These are phyloP conservation scores for Anagrus nilaparvatae DNA, from an alignment of 1,140 invertebrate genomes.

Conservation along the genomic window DNA sequence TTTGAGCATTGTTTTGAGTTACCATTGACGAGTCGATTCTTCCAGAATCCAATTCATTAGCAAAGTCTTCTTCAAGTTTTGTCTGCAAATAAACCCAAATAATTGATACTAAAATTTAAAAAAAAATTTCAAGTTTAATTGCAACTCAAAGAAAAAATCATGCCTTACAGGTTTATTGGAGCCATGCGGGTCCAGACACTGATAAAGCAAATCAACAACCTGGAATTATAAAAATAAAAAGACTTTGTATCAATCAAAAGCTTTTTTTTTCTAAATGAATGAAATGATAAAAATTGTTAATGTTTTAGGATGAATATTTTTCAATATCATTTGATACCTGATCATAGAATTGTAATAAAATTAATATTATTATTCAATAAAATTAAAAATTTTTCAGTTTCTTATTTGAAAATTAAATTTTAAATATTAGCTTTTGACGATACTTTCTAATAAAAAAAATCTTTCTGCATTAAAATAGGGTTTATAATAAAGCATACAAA, in stretches of 20 bases:
- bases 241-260: conserved; percentile 40
- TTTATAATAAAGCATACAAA: conserved; percentile 8
- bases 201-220: conserved; percentile 45
- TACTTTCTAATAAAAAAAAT: conserved; percentile 7
- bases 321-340: not conserved
- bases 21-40: conserved; percentile 16
- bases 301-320: not conserved
- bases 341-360: not conserved
- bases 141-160: conserved; percentile 38
- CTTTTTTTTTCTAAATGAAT: conserved; percentile 20
- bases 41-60: conserved; percentile 24
- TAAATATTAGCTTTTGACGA: conserved; percentile 7
- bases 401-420: not conserved
- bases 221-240: conserved; percentile 43
- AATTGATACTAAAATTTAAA: not conserved
- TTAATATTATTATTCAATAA: not conserved
- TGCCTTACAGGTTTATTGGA: conserved; percentile 45
- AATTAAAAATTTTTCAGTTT: not conserved
- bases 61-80: conserved; percentile 39
- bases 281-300: conserved; percentile 9
- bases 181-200: conserved; percentile 44
- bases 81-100: conserved; percentile 33
- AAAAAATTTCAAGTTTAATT: conserved; percentile 2
- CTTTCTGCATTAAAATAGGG: conserved; percentile 1
- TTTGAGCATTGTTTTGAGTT: not conserved